Evolutionary conservation across 2,797 vertebrate species (phyloP), one percentile per base, ranked within the genome.

Genomic region (Argya squamiceps): DNA sequence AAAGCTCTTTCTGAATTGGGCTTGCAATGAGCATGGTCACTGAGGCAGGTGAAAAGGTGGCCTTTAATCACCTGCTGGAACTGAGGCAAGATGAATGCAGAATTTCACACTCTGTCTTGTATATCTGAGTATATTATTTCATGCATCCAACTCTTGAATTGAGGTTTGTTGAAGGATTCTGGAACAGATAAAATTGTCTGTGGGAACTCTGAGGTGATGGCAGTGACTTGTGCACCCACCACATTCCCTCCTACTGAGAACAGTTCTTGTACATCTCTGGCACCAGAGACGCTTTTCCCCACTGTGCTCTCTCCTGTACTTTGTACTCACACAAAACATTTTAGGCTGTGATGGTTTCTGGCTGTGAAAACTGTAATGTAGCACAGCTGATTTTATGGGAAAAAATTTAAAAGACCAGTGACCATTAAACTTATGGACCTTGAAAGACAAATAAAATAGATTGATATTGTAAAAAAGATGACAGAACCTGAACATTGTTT

Each of bases 391-490:
- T 39, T 89, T 91, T 19, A 59, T 41, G 34, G 30, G 46, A 24
- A 77, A 89, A 94, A 79, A 74, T 67, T 76, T 81, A 13, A 69
- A 63, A 74, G 44, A 70, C 52, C 4, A 8, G 76, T 65, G 36
- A 67, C 75, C 69, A 86, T 94, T 93, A 96, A 96, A 91, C 49
- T 49, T 44, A 9, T 16, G 36, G 78, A 75, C 88, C 83, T 94
- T 88, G 91, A 92, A 92, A 95, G 50, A 76, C 59, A 69, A 88
- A 77, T 84, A 60, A 89, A 90, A 85, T 53, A 80, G 63, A 69
- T 80, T 56, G 84, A 43, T 68, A 11, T 19, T 55, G 69, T 46
- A 52, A 16, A 43, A 89, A 84, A 65, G 50, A 23, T 18, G 46
- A 64, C 39, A 89, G 86, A 84, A 69, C 22, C 34, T 56, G 47